phyloP scores from a whole-genome alignment of 1,140 invertebrate genomes.

The Bilobella aurantiaca region DNA sequence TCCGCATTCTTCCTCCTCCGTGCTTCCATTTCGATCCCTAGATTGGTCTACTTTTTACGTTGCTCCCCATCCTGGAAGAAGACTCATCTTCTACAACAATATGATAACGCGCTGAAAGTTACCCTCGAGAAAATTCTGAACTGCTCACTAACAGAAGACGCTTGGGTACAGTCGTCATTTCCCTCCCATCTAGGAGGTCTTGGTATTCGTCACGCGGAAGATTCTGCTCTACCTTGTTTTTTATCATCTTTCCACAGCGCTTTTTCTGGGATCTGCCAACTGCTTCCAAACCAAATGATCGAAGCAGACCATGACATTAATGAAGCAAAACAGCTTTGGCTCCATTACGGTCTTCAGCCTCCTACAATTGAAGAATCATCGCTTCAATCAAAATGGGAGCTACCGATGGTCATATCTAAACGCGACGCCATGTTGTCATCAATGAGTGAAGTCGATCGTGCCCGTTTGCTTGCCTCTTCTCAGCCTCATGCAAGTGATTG shows the following conservation, averaged over 20 bases:
- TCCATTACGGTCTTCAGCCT: not conserved
- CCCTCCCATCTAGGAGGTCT: not conserved
- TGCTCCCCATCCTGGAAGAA: not conserved
- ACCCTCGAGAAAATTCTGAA: conserved; percentile 7
- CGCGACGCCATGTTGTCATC: not conserved
- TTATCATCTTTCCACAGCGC: not conserved
- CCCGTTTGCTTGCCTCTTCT: not conserved
- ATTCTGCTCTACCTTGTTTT: conserved; percentile 1
- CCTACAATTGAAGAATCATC: not conserved
- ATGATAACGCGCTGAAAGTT: not conserved
- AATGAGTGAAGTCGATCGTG: not conserved
- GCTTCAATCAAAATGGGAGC: not conserved
- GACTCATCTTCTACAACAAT: not conserved
- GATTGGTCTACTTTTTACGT: conserved; percentile 11
- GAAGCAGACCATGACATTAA: not conserved
- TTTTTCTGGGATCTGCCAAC: not conserved
- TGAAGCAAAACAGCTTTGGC: not conserved
- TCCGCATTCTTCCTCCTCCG: conserved; percentile 12
- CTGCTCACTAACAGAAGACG: not conserved
- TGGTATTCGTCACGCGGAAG: not conserved
- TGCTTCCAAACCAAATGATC: not conserved
- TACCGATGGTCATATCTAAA: not conserved
- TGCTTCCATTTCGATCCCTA: not conserved
- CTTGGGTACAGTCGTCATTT: conserved; percentile 11
- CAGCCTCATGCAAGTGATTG: not conserved